These are phyloP conservation scores for Drosophila rellima DNA, from an alignment of 2,888 invertebrate genomes.

Conservation along the genomic window DNA sequence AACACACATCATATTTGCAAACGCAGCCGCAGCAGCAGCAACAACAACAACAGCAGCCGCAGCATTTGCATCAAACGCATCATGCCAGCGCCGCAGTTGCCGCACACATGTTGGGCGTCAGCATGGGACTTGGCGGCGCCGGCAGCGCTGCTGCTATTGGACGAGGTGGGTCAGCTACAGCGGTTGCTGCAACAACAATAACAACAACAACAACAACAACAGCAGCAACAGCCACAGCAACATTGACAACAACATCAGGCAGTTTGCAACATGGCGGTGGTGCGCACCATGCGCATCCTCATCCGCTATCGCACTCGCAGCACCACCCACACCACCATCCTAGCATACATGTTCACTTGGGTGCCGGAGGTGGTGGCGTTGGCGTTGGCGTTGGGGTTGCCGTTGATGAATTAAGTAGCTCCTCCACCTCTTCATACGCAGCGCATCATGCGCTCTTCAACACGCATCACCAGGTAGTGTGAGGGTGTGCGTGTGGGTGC, in stretches of 20 bases:
- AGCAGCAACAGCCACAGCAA: slow-evolving; percentile 43
- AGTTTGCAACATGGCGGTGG: slow-evolving; percentile 36
- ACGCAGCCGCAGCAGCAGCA: slow-evolving; percentile 52
- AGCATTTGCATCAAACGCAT: slow-evolving; percentile 51
- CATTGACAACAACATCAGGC: slow-evolving; percentile 61
- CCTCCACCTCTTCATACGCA: slow-evolving; percentile 64
- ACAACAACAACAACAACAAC: slow-evolving; percentile 55
- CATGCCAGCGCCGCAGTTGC: slow-evolving; percentile 62
- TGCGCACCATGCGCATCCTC: slow-evolving; percentile 40
- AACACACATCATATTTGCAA: slow-evolving; percentile 40
- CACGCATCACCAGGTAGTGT: slow-evolving; percentile 85
- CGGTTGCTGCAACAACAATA: slow-evolving; percentile 52
- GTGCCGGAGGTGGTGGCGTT: slow-evolving; percentile 33
- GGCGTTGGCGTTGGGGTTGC: slow-evolving; percentile 45
- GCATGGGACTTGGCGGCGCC: slow-evolving; percentile 41
- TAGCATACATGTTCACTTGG: slow-evolving; percentile 66
- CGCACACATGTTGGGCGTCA: slow-evolving; percentile 62
- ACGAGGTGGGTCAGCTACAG: slow-evolving; percentile 81
- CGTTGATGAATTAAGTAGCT: slow-evolving; percentile 71
- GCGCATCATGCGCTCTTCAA: slow-evolving; percentile 78
- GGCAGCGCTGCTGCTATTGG: slow-evolving; percentile 60
- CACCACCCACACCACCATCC: slow-evolving; percentile 59
- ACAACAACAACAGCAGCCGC: slow-evolving; percentile 61
- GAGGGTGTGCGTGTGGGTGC: slow-evolving; percentile 50
- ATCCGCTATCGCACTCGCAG: slow-evolving; percentile 47